These are phyloP conservation scores for Cosmia pyralina DNA, from an alignment of 2,888 invertebrate genomes.

Conservation along the genomic window DNA sequence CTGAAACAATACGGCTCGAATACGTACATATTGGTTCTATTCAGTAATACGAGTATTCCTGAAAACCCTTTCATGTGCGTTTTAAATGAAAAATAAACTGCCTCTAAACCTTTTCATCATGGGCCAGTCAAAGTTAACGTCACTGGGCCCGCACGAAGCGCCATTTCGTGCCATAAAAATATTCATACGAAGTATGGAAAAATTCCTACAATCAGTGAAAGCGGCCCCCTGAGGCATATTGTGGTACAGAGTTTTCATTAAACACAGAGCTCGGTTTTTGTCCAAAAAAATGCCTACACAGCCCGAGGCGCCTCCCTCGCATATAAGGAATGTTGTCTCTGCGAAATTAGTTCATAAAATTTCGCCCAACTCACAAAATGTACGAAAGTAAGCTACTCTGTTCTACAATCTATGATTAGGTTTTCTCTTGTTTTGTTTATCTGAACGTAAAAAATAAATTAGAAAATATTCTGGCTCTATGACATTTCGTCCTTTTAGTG, in stretches of 20 bases:
- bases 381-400: slow-evolving; percentile 68
- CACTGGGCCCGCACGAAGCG: slow-evolving; percentile 62
- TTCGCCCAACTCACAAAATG: slow-evolving; percentile 76
- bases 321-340: slow-evolving; percentile 87
- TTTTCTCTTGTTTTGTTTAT: slow-evolving; percentile 64
- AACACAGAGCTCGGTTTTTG: slow-evolving; percentile 84
- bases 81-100: slow-evolving; percentile 62
- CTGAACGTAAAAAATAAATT: slow-evolving; percentile 58
- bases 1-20: slow-evolving; percentile 34
- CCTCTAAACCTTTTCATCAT: slow-evolving; percentile 67
- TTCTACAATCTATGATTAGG: slow-evolving; percentile 69
- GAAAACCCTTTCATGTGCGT: slow-evolving; percentile 57
- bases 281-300: slow-evolving; percentile 83
- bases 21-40: slow-evolving; percentile 36
- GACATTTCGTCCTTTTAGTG: slow-evolving; percentile 48
- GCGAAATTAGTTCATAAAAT: slow-evolving; percentile 89
- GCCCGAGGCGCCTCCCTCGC: slow-evolving; percentile 82
- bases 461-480: slow-evolving; percentile 46
- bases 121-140: slow-evolving; percentile 67
- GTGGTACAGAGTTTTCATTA: slow-evolving; percentile 89
- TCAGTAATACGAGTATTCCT: slow-evolving; percentile 51
- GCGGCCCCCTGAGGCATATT: slow-evolving; percentile 86
- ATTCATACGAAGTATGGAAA: slow-evolving; percentile 84
- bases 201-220: slow-evolving; percentile 86
- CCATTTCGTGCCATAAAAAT: slow-evolving; percentile 76